Percentiles rank a stretch among this genome's conserved stretches.
phyloP scores from a whole-genome alignment of 2,888 invertebrate genomes.

The Pecten maximus region DNA sequence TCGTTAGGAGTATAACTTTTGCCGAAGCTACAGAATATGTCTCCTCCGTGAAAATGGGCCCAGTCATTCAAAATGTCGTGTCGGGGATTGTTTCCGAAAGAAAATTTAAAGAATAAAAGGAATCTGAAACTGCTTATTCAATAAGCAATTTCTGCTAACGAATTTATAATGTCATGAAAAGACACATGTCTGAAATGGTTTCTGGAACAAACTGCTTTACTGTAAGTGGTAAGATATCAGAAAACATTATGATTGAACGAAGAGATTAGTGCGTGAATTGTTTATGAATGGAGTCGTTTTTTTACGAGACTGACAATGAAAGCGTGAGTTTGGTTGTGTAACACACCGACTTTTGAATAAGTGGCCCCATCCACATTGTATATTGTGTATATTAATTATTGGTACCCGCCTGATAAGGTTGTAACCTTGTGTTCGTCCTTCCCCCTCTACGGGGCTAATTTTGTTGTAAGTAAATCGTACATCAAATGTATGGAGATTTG shows the following conservation, averaged over 20 bases:
- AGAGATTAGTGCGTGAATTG: too few relatives aligned
- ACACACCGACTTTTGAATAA: neutral
- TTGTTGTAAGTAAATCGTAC: constrained; percentile 14
- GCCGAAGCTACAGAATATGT: neutral
- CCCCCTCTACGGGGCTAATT: neutral
- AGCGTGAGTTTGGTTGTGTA: neutral
- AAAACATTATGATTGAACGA: too few relatives aligned
- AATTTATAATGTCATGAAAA: neutral
- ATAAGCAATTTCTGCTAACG: too few relatives aligned
- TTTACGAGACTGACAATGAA: neutral
- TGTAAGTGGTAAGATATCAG: too few relatives aligned
- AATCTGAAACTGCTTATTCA: too few relatives aligned
- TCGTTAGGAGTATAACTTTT: neutral
- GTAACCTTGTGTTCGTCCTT: constrained; percentile 17
- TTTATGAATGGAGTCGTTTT: neutral
- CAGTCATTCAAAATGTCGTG: neutral
- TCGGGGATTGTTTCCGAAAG: neutral
- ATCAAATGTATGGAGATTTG: constrained; percentile 31
- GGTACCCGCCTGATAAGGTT: neutral
- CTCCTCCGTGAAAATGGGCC: neutral
- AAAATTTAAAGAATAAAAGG: too few relatives aligned
- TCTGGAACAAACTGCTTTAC: neutral
- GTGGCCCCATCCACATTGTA: neutral
- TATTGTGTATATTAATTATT: neutral
- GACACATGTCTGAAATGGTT: neutral